phyloP scores from a whole-genome alignment of 2,113 vertebrate genomes.

The Pteronura brasiliensis region DNA sequence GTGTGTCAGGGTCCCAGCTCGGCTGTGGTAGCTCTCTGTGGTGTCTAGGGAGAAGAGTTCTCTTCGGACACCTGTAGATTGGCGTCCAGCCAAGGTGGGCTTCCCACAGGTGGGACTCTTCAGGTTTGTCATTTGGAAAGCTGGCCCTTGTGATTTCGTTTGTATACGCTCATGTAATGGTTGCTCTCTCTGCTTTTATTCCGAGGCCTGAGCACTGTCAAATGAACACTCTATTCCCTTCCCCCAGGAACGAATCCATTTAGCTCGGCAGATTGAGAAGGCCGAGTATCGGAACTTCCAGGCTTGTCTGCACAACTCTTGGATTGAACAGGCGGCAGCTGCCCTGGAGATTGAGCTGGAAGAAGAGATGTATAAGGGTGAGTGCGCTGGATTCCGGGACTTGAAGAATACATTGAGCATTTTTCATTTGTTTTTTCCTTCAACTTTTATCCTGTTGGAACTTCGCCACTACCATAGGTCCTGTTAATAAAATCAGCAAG shows the following conservation, averaged over 20 bases:
- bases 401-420: accelerated
- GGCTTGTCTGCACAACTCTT: slow-evolving; percentile 95
- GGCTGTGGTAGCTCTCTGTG: neutral
- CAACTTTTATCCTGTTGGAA: neutral
- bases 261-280: slow-evolving; percentile 94
- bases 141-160: neutral
- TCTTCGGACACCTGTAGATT: neutral
- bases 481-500: neutral
- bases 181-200: neutral
- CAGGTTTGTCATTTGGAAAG: neutral
- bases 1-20: neutral
- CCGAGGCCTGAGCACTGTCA: neutral
- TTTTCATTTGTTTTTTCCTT: neutral
- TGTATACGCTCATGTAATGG: accelerated
- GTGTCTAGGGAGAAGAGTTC: neutral
- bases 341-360: slow-evolving; percentile 95
- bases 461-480: neutral
- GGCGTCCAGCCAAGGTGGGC: neutral
- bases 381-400: slow-evolving; percentile 25
- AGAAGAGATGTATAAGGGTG: slow-evolving; percentile 85
- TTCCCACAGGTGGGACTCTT: neutral
- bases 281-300: slow-evolving; percentile 92
- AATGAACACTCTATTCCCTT: neutral
- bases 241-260: slow-evolving; percentile 89
- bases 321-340: slow-evolving; percentile 93